A percentile compares a stretch with the other conserved stretches of the same genome.
These are phyloP conservation scores for Cladorhizidae sp. DNA, from an alignment of 37 sponge, comb jelly and placozoan species.

Conservation along the genomic window DNA sequence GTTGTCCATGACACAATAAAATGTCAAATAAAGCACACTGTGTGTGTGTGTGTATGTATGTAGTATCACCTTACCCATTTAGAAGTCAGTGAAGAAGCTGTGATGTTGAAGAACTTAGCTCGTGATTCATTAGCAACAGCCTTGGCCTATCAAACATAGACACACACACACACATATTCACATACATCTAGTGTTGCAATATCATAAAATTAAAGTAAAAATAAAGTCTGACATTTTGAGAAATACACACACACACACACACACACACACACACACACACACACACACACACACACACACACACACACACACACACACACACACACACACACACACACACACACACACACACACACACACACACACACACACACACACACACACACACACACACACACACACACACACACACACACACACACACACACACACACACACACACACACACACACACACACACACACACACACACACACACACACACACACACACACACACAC, in stretches of 20 bases:
- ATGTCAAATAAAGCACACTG: too few species aligned
- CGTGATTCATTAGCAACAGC: constrained; percentile 91
- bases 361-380: constrained; percentile 12
- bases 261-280: background rate
- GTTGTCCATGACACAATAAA: too few species aligned
- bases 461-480: too few species aligned
- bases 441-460: too few species aligned
- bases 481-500: too few species aligned
- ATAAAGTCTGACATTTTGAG: background rate
- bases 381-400: constrained; percentile 17
- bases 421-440: too few species aligned
- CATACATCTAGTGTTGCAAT: background rate
- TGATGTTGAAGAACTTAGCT: constrained; percentile 98
- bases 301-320: constrained; percentile 6
- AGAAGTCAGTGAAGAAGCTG: constrained; percentile 97
- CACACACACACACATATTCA: background rate
- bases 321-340: constrained; percentile 22
- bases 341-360: constrained; percentile 6
- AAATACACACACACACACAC: too few species aligned
- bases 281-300: background rate
- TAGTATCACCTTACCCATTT: constrained; percentile 87
- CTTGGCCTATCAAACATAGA: constrained; percentile 30
- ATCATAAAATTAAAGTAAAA: background rate
- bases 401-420: too few species aligned
- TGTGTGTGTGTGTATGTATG: background rate